Conservation (phyloP, 2,113 vertebrate species). For the Oryzias melastigma region DNA sequence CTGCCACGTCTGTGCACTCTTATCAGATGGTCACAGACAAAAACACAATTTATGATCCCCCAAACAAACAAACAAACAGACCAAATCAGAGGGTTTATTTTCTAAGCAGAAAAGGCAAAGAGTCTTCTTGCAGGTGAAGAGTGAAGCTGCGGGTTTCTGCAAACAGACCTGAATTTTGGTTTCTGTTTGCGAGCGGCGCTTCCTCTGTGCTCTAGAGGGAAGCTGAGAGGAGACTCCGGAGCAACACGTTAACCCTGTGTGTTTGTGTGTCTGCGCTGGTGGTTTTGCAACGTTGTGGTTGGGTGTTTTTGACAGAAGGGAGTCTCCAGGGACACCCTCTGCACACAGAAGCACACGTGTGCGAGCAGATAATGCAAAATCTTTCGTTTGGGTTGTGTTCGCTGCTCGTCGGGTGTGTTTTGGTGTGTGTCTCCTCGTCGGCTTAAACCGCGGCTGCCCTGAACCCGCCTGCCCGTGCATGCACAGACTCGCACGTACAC, state of each 20-base stretch:
- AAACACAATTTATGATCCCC: no score
- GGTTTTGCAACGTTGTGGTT: constrained; percentile 61
- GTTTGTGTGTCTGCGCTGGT: constrained; percentile 46
- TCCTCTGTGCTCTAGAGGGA: constrained; percentile 71
- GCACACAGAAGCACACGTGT: constrained; percentile 4
- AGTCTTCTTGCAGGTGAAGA: constrained; percentile 1
- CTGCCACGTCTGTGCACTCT: not conserved
- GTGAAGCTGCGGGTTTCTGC: not conserved
- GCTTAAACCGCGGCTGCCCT: not conserved
- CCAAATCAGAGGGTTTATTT: not conserved
- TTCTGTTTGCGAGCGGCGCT: constrained; percentile 65
- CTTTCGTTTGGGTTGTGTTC: no score
- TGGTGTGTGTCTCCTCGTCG: not conserved
- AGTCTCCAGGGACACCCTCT: constrained; percentile 74
- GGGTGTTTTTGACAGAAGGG: constrained; percentile 58
- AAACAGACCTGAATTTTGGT: constrained; percentile 62
- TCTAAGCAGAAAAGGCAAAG: not conserved
- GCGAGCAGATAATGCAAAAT: not conserved
- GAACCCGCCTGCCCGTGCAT: not conserved
- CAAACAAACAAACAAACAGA: not conserved
- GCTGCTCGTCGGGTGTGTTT: not conserved
- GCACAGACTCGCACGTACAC: constrained; percentile 4
- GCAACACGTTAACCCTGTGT: constrained; percentile 25
- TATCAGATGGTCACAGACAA: no score
- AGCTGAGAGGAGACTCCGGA: constrained; percentile 72